phyloP scores from a whole-genome alignment of 2,797 vertebrate species.

The Avahi laniger region DNA sequence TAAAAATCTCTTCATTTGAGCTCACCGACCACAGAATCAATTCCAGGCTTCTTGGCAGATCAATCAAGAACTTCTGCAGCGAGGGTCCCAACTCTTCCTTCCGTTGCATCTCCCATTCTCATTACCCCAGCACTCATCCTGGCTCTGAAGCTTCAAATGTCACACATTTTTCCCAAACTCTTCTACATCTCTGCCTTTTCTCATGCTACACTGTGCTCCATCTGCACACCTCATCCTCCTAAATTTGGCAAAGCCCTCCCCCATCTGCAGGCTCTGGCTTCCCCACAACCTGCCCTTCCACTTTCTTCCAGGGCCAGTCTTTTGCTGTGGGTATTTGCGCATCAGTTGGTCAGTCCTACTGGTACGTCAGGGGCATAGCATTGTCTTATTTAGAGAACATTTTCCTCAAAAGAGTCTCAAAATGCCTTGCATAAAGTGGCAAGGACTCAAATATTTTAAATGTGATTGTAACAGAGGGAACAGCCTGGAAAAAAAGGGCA shows the following conservation, averaged over 20 bases:
- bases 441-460: neutral
- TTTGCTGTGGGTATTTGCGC: neutral
- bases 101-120: no score
- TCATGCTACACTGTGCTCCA: neutral
- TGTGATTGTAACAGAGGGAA: no score
- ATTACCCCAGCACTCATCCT: no score
- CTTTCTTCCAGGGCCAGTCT: no score
- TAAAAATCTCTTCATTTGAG: neutral
- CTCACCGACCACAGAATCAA: neutral
- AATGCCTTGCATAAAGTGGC: neutral
- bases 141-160: neutral
- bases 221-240: neutral
- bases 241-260: neutral
- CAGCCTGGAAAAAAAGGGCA: no score
- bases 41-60: neutral
- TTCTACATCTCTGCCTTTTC: neutral
- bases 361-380: neutral
- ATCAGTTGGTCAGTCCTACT: neutral
- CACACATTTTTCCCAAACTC: neutral
- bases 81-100: neutral
- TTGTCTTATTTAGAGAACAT: neutral
- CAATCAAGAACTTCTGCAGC: neutral
- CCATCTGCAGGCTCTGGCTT: neutral
- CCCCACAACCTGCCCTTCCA: neutral
- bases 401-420: neutral